These are phyloP conservation scores for Argyresthia goedartella DNA, from an alignment of 2,888 invertebrate species.

Conservation along the genomic window DNA sequence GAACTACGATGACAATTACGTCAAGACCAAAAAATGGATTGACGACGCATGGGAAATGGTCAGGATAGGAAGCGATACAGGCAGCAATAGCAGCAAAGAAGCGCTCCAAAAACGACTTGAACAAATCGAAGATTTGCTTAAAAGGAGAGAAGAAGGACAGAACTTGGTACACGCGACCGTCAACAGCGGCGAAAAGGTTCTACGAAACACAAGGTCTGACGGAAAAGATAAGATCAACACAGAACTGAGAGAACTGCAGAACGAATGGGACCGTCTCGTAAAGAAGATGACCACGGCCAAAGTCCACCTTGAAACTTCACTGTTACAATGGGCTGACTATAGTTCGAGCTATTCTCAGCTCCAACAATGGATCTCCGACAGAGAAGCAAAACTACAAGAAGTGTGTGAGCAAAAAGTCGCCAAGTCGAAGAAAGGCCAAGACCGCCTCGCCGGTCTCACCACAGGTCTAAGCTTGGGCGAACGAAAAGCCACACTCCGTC, in stretches of 20 bases:
- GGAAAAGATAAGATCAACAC: conserved; percentile 89
- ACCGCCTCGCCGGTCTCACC: conserved; percentile 76
- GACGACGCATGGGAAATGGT: conserved; percentile 87
- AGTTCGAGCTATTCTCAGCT: conserved; percentile 93
- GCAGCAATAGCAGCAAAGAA: conserved; percentile 84
- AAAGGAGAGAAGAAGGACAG: conserved; percentile 88
- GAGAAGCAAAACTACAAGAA: conserved; percentile 92
- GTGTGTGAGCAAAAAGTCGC: conserved; percentile 88
- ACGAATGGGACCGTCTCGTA: conserved; percentile 91
- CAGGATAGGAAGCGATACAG: conserved; percentile 83
- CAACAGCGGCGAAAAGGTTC: conserved; percentile 90
- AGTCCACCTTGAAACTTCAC: conserved; percentile 89
- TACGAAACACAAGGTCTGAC: conserved; percentile 88
- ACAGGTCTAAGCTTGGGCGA: conserved; percentile 85
- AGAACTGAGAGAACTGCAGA: conserved; percentile 90
- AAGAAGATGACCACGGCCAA: conserved; percentile 94
- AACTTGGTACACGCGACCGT: conserved; percentile 88
- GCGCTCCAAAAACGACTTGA: conserved; percentile 84
- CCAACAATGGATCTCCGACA: conserved; percentile 94
- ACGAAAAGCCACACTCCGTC: conserved; percentile 88
- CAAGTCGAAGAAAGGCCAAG: conserved; percentile 82
- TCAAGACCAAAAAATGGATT: conserved; percentile 87
- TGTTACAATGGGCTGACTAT: conserved; percentile 96
- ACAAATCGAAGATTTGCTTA: conserved; percentile 83
- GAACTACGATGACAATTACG: conserved; percentile 81